Conservation (phyloP, 2,888 invertebrate genomes). For the Thera obeliscata region DNA sequence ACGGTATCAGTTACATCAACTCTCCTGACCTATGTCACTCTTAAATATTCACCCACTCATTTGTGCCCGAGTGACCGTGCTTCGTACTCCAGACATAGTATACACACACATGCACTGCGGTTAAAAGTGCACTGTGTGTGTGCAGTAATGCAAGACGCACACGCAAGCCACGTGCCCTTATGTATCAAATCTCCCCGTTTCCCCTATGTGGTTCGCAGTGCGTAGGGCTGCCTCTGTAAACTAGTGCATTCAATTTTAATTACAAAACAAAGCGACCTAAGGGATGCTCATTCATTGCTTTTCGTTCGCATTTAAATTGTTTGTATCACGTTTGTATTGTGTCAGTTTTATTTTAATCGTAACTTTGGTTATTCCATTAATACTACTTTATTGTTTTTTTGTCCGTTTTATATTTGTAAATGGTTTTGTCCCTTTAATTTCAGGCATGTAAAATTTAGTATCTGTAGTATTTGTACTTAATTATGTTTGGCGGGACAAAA, state of each 20-base stretch:
- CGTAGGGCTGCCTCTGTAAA: constrained; percentile 56
- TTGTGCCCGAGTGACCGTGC: constrained; percentile 66
- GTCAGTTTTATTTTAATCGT: constrained; percentile 11
- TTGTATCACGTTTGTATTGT: constrained; percentile 11
- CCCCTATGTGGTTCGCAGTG: constrained; percentile 43
- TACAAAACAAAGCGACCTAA: constrained; percentile 14
- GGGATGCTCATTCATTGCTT: neutral
- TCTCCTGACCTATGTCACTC: constrained; percentile 66
- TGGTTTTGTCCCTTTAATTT: neutral
- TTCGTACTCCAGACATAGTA: constrained; percentile 40
- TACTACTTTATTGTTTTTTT: neutral
- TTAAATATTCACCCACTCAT: constrained; percentile 49
- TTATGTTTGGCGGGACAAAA: too few species aligned
- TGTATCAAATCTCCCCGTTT: constrained; percentile 57
- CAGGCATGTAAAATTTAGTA: too few species aligned
- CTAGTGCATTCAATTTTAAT: constrained; percentile 33
- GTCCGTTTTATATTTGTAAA: neutral
- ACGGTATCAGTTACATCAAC: constrained; percentile 30
- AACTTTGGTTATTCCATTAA: neutral
- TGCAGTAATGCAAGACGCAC: constrained; percentile 44
- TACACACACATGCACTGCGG: constrained; percentile 41
- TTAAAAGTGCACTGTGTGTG: constrained; percentile 39
- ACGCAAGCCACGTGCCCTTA: constrained; percentile 58
- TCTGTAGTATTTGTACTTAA: too few species aligned
- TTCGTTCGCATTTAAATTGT: constrained; percentile 12